Evolutionary conservation across 2,888 invertebrate genomes (phyloP).

Genomic region (Microctonus hyperodae): DNA sequence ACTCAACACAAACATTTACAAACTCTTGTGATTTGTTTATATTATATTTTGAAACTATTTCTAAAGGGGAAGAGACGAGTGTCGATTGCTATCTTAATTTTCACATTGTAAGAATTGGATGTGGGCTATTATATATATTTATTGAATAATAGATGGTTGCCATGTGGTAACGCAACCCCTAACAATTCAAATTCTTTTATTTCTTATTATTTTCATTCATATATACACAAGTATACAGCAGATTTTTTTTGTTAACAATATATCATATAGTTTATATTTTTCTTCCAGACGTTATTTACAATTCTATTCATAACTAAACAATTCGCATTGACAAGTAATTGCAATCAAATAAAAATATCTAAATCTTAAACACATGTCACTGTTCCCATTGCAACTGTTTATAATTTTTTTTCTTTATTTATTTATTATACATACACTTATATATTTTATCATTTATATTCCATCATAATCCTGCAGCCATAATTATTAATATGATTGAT

Average conservation of each 20-base stretch:
- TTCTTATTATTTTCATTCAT: not conserved
- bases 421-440: no score
- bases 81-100: constrained; percentile 29
- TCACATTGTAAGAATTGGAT: constrained; percentile 19
- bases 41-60: constrained; percentile 1
- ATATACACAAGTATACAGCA: no score
- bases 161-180: not conserved
- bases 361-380: not conserved
- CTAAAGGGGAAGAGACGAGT: not conserved
- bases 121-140: not conserved
- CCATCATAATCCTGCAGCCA: no score
- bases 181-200: not conserved
- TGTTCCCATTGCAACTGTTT: not conserved
- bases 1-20: not conserved
- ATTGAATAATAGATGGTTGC: not conserved
- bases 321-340: not conserved
- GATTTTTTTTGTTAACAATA: no score
- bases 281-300: not conserved
- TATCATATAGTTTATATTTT: not conserved
- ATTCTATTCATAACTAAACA: not conserved
- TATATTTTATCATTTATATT: not conserved
- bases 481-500: not conserved
- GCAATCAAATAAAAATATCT: not conserved
- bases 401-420: not conserved
- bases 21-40: not conserved